Percentiles rank a stretch among this genome's conserved stretches.
Conservation (phyloP, 2,797 vertebrate genomes). For the Sebastes minor region DNA sequence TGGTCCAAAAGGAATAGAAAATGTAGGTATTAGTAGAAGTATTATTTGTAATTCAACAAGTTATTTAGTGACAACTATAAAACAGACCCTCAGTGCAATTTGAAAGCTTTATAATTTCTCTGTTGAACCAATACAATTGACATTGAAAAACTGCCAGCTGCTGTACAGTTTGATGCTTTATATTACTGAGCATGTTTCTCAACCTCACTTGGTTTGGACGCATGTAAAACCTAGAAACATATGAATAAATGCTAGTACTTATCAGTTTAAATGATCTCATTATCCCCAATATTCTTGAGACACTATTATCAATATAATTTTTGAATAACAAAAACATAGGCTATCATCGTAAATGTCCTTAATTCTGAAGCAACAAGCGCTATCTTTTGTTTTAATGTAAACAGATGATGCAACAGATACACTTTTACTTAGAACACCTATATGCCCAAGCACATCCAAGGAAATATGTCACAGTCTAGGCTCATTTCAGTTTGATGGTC, state of each 20-base stretch:
- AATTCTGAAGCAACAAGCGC: not conserved
- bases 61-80: not conserved
- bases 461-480: not conserved
- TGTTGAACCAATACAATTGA: not conserved
- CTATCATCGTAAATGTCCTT: not conserved
- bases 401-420: not conserved
- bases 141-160: not conserved
- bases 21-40: not conserved
- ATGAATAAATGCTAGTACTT: not conserved
- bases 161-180: not conserved
- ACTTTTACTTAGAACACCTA: not conserved
- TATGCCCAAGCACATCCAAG: not conserved
- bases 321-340: not conserved
- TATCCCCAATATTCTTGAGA: not conserved
- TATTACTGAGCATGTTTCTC: not conserved
- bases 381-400: not conserved
- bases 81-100: not conserved
- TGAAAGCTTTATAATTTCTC: not conserved
- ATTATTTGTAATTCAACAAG: not conserved
- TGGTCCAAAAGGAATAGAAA: not conserved
- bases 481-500: not conserved
- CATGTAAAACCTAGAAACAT: not conserved
- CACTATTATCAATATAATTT: not conserved
- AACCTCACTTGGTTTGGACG: not conserved
- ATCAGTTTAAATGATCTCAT: not conserved